A percentile compares a stretch with the other conserved stretches of the same genome.
phyloP scores from a whole-genome alignment of 2,113 vertebrate species.

The Neofelis nebulosa region DNA sequence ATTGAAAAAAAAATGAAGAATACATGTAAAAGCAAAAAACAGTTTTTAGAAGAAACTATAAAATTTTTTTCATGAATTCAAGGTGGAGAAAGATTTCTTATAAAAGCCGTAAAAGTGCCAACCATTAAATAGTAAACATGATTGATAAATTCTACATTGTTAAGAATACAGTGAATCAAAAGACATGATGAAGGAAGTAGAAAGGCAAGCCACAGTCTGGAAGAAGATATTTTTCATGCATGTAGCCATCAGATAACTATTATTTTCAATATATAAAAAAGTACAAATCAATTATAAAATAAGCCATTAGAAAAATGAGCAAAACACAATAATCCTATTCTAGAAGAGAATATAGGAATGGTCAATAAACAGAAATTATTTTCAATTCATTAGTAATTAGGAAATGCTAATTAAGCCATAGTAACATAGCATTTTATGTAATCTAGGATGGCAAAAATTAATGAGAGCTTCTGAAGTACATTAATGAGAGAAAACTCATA shows the following conservation, averaged over 20 bases:
- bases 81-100: background rate
- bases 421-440: background rate
- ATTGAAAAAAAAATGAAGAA: background rate
- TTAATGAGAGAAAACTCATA: background rate
- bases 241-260: background rate
- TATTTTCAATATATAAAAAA: background rate
- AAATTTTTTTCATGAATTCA: background rate
- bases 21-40: background rate
- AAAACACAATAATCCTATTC: background rate
- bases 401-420: background rate
- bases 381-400: background rate
- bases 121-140: background rate
- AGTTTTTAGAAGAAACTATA: background rate
- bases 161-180: background rate
- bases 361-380: background rate
- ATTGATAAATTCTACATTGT: background rate
- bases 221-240: background rate
- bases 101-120: background rate
- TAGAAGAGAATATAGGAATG: background rate
- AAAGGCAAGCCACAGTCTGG: background rate
- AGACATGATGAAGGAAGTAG: background rate
- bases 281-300: background rate
- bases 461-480: background rate
- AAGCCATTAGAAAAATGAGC: background rate
- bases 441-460: background rate